Percentiles rank a stretch among this genome's conserved stretches.
phyloP scores from a whole-genome alignment of 2,113 vertebrate species.

The Zosterops pallidus region DNA sequence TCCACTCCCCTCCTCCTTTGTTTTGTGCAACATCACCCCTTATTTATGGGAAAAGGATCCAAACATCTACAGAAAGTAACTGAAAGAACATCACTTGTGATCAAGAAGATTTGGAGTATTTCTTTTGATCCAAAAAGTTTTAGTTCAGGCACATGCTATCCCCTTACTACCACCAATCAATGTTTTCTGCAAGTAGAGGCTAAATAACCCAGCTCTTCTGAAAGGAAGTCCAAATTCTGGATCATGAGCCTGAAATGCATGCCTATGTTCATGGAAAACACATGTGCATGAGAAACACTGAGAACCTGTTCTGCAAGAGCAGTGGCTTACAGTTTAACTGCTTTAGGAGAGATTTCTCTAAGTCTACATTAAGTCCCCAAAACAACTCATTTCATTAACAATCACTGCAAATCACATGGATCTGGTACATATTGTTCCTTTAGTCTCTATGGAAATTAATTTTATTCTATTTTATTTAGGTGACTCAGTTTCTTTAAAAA shows the following conservation, averaged over 20 bases:
- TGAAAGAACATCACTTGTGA: background rate
- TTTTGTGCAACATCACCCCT: background rate
- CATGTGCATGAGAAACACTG: background rate
- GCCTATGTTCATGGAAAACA: conserved; percentile 39
- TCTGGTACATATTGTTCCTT: background rate
- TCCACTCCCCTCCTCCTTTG: background rate
- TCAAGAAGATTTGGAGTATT: background rate
- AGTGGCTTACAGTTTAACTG: conserved; percentile 12
- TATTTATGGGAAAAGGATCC: background rate
- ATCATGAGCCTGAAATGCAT: conserved; percentile 24
- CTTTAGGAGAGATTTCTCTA: background rate
- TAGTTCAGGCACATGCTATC: background rate
- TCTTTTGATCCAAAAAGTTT: background rate
- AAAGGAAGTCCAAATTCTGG: background rate
- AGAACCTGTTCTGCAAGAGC: conserved; percentile 30
- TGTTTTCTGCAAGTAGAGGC: background rate
- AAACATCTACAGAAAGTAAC: background rate
- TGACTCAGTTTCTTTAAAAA: conserved; percentile 2
- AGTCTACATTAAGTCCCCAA: background rate
- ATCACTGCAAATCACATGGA: background rate
- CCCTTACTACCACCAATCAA: background rate
- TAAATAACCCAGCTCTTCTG: background rate
- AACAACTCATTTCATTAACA: background rate
- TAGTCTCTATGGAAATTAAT: conserved; percentile 18
- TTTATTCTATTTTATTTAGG: background rate